Percentiles rank a stretch among this genome's conserved stretches.
These are phyloP conservation scores for Phenganax subtilis DNA, from an alignment of 92 coral and sea anemone genomes.

Conservation along the genomic window DNA sequence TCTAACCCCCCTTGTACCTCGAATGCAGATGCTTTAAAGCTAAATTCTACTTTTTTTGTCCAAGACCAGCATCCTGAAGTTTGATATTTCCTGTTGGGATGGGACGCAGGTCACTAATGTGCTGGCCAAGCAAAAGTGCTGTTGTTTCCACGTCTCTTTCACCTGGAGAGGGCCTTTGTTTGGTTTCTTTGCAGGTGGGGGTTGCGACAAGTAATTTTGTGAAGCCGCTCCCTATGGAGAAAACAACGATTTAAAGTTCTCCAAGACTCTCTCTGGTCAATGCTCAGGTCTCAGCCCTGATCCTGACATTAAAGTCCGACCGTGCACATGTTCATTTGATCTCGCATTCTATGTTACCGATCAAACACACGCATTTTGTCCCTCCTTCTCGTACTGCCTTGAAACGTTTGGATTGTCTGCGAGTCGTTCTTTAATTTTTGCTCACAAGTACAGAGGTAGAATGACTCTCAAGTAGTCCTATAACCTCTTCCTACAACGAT, in stretches of 20 bases:
- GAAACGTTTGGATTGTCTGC: no score
- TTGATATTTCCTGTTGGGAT: background rate
- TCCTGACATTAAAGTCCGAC: background rate
- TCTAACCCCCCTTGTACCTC: constrained; percentile 23
- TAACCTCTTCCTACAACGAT: constrained; percentile 27
- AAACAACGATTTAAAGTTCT: constrained; percentile 38
- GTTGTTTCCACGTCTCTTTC: constrained; percentile 40
- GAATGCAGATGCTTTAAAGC: constrained; percentile 33
- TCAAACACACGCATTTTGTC: constrained; percentile 16
- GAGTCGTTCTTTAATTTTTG: no score
- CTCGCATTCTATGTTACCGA: background rate
- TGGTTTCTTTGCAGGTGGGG: constrained; percentile 9
- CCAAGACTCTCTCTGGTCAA: constrained; percentile 41
- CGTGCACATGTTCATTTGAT: background rate
- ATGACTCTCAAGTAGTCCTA: constrained; percentile 2
- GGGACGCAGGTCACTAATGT: background rate
- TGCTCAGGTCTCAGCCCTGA: constrained; percentile 10
- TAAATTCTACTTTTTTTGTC: constrained; percentile 14
- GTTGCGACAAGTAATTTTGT: background rate
- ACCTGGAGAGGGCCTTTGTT: constrained; percentile 28
- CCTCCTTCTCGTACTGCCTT: no score
- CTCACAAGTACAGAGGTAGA: no score
- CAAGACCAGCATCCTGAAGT: constrained; percentile 34
- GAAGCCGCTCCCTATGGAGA: constrained; percentile 38
- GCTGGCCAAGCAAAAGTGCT: constrained; percentile 25